phyloP scores from a whole-genome alignment of 2,888 invertebrate species.

The Drosophila tripunctata region DNA sequence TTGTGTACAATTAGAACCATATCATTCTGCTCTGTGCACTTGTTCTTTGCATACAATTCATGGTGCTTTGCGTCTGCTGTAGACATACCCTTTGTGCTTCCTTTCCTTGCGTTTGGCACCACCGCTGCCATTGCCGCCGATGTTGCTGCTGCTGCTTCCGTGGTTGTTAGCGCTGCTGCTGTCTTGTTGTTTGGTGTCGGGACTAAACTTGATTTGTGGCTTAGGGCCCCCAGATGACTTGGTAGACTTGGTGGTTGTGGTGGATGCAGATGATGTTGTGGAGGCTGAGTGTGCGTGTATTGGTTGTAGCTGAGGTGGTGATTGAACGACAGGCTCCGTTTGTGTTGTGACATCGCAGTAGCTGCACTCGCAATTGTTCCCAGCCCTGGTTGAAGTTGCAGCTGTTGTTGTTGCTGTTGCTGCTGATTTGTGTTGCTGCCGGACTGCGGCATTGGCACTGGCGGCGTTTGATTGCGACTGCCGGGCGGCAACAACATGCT shows the following conservation, averaged over 20 bases:
- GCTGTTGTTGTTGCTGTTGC: conserved; percentile 50
- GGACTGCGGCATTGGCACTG: conserved; percentile 26
- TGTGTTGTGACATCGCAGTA: conserved; percentile 86
- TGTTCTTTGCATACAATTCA: neutral
- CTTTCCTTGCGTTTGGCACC: conserved; percentile 86
- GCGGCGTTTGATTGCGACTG: conserved; percentile 64
- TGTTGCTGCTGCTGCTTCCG: conserved; percentile 84
- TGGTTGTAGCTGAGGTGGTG: conserved; percentile 89
- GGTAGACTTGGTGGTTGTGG: conserved; percentile 86
- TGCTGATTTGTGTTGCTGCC: conserved; percentile 12
- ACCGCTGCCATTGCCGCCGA: conserved; percentile 73
- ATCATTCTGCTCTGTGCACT: neutral
- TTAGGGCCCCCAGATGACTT: conserved; percentile 85
- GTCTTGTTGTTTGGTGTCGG: conserved; percentile 86
- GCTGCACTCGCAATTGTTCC: conserved; percentile 51
- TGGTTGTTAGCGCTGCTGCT: conserved; percentile 71
- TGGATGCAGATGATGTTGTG: conserved; percentile 86
- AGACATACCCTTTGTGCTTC: conserved; percentile 86
- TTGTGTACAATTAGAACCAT: too few relatives aligned
- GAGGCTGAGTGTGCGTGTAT: conserved; percentile 85
- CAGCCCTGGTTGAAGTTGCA: neutral
- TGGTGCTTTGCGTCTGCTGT: too few relatives aligned
- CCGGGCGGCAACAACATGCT: conserved; percentile 77
- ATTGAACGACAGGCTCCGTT: conserved; percentile 89
- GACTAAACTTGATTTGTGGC: conserved; percentile 85